These are phyloP conservation scores for Steinernema feltiae DNA, from an alignment of 1,140 invertebrate genomes.

Conservation along the genomic window DNA sequence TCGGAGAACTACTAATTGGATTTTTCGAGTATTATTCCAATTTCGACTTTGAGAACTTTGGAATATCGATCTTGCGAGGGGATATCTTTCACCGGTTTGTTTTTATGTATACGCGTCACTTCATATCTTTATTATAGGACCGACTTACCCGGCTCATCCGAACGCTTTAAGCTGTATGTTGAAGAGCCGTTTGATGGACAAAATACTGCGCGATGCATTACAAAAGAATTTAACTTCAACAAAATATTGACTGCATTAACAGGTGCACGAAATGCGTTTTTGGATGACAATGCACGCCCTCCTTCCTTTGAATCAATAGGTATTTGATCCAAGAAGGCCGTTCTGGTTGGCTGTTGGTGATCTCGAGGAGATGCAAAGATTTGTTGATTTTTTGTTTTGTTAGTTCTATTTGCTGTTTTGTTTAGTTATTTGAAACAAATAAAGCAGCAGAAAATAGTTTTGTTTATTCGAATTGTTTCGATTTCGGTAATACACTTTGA, in stretches of 20 bases:
- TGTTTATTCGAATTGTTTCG: no score
- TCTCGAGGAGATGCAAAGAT: no score
- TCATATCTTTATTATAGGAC: constrained; percentile 14
- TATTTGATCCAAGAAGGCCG: no score
- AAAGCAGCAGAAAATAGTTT: background rate
- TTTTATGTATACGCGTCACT: constrained; percentile 9
- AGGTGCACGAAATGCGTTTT: background rate
- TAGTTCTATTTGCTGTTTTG: no score
- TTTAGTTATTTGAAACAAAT: background rate
- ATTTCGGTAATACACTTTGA: no score
- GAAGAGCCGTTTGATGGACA: constrained; percentile 85
- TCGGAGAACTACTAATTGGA: constrained; percentile 79
- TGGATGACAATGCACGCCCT: background rate
- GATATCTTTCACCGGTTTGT: constrained; percentile 63
- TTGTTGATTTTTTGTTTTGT: no score
- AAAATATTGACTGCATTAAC: background rate
- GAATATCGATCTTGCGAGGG: constrained; percentile 77
- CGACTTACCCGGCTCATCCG: constrained; percentile 22
- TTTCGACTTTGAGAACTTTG: constrained; percentile 69
- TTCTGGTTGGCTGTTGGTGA: no score
- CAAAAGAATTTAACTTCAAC: background rate
- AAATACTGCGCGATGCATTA: constrained; percentile 85
- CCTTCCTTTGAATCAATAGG: background rate
- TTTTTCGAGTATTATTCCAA: constrained; percentile 80
- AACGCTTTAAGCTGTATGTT: constrained; percentile 54